Evolutionary conservation across 2,888 invertebrate species (phyloP).

Genomic region (Panopea generosa): DNA sequence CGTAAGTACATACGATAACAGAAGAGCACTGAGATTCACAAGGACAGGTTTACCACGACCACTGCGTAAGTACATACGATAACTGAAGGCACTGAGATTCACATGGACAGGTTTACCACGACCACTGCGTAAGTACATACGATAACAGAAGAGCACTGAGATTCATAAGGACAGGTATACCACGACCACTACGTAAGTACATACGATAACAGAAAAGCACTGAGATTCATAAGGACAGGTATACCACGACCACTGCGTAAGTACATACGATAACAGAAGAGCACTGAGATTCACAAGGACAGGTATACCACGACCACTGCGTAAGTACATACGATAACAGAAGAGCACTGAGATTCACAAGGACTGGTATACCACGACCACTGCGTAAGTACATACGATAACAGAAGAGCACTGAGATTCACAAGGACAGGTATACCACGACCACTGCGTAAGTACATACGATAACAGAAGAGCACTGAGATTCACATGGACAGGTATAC

Average conservation of each 20-base stretch:
- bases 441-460: conserved; percentile 87
- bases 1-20: no score
- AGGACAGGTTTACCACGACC: conserved; percentile 89
- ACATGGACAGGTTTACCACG: no score
- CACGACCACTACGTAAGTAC: conserved; percentile 88
- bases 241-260: no score
- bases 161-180: conserved; percentile 89
- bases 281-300: conserved; percentile 89
- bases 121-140: no score
- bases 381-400: no score
- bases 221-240: no score
- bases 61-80: conserved; percentile 88
- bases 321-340: conserved; percentile 86
- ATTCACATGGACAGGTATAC: no score
- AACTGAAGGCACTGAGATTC: no score
- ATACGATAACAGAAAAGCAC: no score
- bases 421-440: conserved; percentile 89
- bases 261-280: conserved; percentile 88
- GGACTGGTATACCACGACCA: no score
- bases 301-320: conserved; percentile 89
- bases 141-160: conserved; percentile 88
- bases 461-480: no score
- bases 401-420: conserved; percentile 88
- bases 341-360: no score
- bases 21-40: conserved; percentile 88